Percentiles rank a stretch among this genome's conserved stretches.
Conservation (phyloP, 53 echinoderm and acorn worm species). For the Temnopleurus reevesii region DNA sequence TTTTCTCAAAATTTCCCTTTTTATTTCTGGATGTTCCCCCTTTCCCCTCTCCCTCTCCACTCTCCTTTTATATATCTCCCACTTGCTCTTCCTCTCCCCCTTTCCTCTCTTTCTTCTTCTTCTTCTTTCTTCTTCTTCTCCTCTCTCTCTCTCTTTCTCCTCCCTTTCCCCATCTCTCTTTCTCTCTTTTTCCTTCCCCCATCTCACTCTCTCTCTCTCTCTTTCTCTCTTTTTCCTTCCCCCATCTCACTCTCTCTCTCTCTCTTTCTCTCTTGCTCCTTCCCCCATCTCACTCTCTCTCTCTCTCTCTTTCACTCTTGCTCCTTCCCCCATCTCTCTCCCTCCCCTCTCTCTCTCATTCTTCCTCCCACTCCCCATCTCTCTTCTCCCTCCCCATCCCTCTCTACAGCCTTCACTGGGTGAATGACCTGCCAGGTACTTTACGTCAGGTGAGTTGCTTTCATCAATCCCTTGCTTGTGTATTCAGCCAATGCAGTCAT, state of each 20-base stretch:
- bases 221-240: not conserved
- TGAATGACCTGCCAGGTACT: slow-evolving; percentile 87
- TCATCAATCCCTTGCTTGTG: not conserved
- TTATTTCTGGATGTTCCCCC: too few relatives aligned
- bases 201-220: not conserved
- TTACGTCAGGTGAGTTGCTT: slow-evolving; percentile 73
- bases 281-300: not conserved
- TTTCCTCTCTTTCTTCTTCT: not conserved
- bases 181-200: not conserved
- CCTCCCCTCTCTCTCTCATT: not conserved
- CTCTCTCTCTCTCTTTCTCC: not conserved
- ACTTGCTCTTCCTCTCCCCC: not conserved
- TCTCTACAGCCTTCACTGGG: slow-evolving; percentile 85
- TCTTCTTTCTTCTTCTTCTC: not conserved
- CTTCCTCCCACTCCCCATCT: not conserved
- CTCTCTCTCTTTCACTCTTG: too few relatives aligned
- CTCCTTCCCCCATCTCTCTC: not conserved
- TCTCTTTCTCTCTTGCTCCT: not conserved
- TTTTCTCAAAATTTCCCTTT: too few relatives aligned
- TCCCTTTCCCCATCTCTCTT: not conserved
- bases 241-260: not conserved
- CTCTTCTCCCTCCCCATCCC: not conserved
- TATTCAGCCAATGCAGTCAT: too few relatives aligned
- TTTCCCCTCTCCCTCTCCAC: not conserved
- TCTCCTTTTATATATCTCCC: not conserved